Percentiles rank a stretch among this genome's conserved stretches.
Evolutionary conservation across 1,140 invertebrate genomes (phyloP).

Genomic region (Drosophila pachea): DNA sequence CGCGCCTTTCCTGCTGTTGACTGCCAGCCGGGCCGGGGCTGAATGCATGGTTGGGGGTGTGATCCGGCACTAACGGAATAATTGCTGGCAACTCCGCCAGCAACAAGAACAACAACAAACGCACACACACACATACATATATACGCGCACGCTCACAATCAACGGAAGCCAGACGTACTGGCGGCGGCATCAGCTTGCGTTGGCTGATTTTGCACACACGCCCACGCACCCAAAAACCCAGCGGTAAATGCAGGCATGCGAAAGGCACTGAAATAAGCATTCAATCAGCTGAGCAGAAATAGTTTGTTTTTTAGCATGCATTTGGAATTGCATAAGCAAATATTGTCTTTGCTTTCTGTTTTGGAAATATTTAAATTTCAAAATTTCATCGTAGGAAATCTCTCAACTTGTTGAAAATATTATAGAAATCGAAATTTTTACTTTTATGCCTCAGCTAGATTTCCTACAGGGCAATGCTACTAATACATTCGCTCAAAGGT

Average conservation of each 20-base stretch:
- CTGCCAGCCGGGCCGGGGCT: constrained; percentile 7
- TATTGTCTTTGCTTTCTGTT: too few relatives aligned
- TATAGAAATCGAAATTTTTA: too few relatives aligned
- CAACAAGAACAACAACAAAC: constrained; percentile 29
- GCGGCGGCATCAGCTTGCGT: constrained; percentile 63
- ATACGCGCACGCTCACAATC: constrained; percentile 19
- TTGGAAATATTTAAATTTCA: too few relatives aligned
- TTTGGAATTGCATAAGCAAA: too few relatives aligned
- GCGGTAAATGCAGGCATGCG: constrained; percentile 14
- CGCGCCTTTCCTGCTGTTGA: constrained; percentile 60
- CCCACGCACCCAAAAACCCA: constrained; percentile 5
- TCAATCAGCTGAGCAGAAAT: not conserved
- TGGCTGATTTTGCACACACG: constrained; percentile 65
- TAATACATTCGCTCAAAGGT: constrained; percentile 42
- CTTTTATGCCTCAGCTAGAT: not conserved
- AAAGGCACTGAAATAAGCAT: constrained; percentile 12
- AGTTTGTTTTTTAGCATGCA: too few relatives aligned
- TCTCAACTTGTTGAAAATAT: too few relatives aligned
- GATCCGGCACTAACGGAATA: constrained; percentile 74
- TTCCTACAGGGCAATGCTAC: constrained; percentile 30
- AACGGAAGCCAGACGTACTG: constrained; percentile 72
- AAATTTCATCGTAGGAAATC: too few relatives aligned
- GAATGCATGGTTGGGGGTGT: constrained; percentile 35
- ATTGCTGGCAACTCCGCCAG: constrained; percentile 71
- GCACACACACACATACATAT: not conserved